phyloP scores from a whole-genome alignment of 2,113 vertebrate species.

The Limanda limanda region DNA sequence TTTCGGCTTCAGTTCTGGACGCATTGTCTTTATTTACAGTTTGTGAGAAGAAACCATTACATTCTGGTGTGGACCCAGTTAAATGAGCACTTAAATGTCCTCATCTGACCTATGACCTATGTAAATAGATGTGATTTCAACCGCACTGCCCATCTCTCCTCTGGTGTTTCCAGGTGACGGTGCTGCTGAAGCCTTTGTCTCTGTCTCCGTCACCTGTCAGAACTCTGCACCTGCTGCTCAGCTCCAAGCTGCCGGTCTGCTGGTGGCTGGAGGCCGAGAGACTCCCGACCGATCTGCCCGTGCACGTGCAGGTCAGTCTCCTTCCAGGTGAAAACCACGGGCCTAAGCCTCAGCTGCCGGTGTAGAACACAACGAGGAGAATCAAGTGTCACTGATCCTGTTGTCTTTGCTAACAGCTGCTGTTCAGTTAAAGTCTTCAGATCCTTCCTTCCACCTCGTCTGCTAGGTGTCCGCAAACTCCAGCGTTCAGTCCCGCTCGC shows the following conservation, averaged over 20 bases:
- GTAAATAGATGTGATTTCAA: not conserved
- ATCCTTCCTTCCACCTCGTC: not conserved
- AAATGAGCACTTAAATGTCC: too few species aligned
- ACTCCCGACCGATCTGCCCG: slow-evolving; percentile 60
- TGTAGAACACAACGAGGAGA: too few species aligned
- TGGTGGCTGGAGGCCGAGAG: slow-evolving; percentile 77
- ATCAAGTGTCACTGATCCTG: too few species aligned
- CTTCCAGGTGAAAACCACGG: too few species aligned
- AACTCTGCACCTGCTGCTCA: slow-evolving; percentile 76
- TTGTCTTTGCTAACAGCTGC: too few species aligned
- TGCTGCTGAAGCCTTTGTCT: slow-evolving; percentile 74
- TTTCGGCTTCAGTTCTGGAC: too few species aligned
- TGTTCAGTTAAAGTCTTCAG: too few species aligned
- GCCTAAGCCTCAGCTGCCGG: too few species aligned
- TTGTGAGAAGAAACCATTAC: too few species aligned
- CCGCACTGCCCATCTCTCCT: not conserved
- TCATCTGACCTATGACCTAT: too few species aligned
- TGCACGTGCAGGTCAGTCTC: slow-evolving; percentile 76
- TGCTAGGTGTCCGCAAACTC: slow-evolving; percentile 74
- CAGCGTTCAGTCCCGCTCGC: slow-evolving; percentile 52
- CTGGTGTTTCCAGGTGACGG: slow-evolving; percentile 70
- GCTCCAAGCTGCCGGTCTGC: slow-evolving; percentile 69
- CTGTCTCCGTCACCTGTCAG: slow-evolving; percentile 42
- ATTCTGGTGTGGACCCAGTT: too few species aligned
- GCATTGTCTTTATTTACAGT: too few species aligned